Percentiles rank a stretch among this genome's conserved stretches.
phyloP scores from a whole-genome alignment of 1,140 invertebrate species.

The Papilio polyxenes region DNA sequence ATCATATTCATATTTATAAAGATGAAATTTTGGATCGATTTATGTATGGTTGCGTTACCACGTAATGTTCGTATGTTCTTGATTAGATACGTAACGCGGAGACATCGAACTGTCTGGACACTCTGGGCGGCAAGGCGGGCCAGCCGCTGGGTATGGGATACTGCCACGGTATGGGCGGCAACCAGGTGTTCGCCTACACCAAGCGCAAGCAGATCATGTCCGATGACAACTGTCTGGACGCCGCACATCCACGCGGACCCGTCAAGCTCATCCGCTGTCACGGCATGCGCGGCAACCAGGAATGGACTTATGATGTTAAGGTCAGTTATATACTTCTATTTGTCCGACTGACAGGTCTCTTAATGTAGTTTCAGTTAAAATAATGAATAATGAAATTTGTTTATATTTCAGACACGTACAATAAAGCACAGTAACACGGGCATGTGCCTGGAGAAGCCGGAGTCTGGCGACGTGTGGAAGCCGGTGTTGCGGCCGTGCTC shows the following conservation, averaged over 20 bases:
- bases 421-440: slow-evolving; percentile 96
- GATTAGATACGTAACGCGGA: slow-evolving; percentile 93
- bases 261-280: slow-evolving; percentile 96
- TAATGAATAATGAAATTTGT: no score
- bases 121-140: slow-evolving; percentile 95
- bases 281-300: slow-evolving; percentile 96
- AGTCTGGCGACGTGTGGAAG: slow-evolving; percentile 87
- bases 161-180: slow-evolving; percentile 98
- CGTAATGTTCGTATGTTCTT: not conserved
- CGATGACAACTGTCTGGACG: slow-evolving; percentile 97
- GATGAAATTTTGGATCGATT: no score
- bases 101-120: slow-evolving; percentile 95
- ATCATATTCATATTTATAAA: no score
- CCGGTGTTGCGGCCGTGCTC: slow-evolving; percentile 90
- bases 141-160: slow-evolving; percentile 96
- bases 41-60: no score
- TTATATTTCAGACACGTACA: slow-evolving; percentile 86
- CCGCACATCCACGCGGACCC: slow-evolving; percentile 88
- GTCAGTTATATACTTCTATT: slow-evolving; percentile 81
- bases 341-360: no score
- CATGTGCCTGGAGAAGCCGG: slow-evolving; percentile 93
- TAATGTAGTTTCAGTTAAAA: no score
- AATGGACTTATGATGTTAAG: slow-evolving; percentile 91
- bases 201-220: slow-evolving; percentile 98
- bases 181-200: slow-evolving; percentile 98